phyloP scores from a whole-genome alignment of 2,113 vertebrate genomes.

The Rhizomys pruinosus region DNA sequence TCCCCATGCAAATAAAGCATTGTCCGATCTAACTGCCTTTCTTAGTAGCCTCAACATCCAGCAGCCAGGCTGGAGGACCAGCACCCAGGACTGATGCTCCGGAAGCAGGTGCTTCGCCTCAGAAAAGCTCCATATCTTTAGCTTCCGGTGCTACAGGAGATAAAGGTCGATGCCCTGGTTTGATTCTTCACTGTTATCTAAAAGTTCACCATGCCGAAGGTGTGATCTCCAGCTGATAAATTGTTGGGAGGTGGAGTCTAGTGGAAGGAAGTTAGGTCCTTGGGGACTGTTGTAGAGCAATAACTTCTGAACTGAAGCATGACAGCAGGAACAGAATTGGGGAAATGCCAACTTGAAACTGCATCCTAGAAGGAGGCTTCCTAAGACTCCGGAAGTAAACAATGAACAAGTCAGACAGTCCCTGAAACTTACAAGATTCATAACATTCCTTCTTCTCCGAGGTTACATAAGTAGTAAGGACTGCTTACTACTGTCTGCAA shows the following conservation, averaged over 20 bases:
- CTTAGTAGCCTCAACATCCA: background rate
- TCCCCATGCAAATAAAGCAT: background rate
- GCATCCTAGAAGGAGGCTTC: no score
- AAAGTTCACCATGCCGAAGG: background rate
- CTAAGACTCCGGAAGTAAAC: background rate
- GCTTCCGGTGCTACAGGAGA: background rate
- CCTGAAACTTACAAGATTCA: background rate
- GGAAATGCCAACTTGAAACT: no score
- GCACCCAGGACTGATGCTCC: background rate
- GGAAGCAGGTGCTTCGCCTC: background rate
- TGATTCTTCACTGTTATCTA: background rate
- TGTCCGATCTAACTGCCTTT: background rate
- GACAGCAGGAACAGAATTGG: background rate
- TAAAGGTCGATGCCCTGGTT: background rate
- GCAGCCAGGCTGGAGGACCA: background rate
- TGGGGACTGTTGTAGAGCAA: background rate
- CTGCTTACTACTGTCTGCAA: background rate
- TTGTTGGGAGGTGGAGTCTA: background rate
- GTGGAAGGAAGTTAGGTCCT: background rate
- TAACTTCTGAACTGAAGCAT: background rate
- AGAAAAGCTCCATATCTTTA: background rate
- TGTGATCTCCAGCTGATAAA: background rate
- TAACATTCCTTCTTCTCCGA: background rate
- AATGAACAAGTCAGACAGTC: background rate
- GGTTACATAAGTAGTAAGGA: background rate